Evolutionary conservation across 2,888 invertebrate genomes (phyloP), one percentile per base, ranked within the genome.

Genomic region (Drosophila nr. perissopoda): DNA sequence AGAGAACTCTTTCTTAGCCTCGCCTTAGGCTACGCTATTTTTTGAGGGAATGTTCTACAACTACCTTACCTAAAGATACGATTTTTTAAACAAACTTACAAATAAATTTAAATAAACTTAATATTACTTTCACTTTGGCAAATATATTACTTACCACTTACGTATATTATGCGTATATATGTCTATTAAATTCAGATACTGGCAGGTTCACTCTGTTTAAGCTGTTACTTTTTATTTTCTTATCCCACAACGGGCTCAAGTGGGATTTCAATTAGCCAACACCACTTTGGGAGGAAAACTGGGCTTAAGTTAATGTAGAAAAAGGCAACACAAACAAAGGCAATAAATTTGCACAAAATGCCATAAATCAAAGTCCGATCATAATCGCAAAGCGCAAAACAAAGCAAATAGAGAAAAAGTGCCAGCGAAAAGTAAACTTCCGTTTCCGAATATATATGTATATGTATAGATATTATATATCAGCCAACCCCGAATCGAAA

Each of bases 281-380:
- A 63, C 68, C n/a, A 52, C 27, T 71, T 71, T 52, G 36, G 27
- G 2, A 25, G 16, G 1, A 33, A 33, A 40, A 38, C 18, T n/a
- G 40, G 40, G 27, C 27, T 49, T 45, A 36, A 51, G 42, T 56
- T 56, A 16, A 45, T 25, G 45, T 16, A 31, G 29, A 3, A 36
- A 11, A n/a, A 61, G 38, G 21, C 29, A 60, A 72, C 49, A 80
- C 87, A 89, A 90, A 88, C 83, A 82, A 83, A 78, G 60, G 90
- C 84, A 90, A 90, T 90, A 87, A 87, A 89, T 90, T 87, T 81
- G 62, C 69, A 63, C 73, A 75, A 53, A 77, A 66, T 57, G 63
- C 80, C 69, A 85, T 87, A 89, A 90, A 87, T 87, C 87, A 90
- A 79, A 83, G 87, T 88, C 89, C 71, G 87, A 88, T 87, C 90